phyloP scores from a whole-genome alignment of 1,140 invertebrate species.

The Stegodyphus dumicola region DNA sequence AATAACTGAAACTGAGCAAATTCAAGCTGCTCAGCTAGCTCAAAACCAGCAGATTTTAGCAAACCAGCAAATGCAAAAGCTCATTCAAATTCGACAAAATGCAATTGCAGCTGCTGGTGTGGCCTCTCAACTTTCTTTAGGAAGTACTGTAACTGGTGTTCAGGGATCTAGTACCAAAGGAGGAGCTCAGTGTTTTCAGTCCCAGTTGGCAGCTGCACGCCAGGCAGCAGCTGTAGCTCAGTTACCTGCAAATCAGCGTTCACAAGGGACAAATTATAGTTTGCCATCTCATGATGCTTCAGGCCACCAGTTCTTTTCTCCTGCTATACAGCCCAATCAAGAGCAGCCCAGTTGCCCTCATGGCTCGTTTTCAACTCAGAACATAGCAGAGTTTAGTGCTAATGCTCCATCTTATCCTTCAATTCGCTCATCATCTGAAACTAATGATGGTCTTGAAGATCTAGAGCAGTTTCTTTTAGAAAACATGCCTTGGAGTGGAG shows the following conservation, averaged over 20 bases:
- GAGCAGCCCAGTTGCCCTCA: constrained; percentile 45
- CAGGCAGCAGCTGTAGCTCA: constrained; percentile 44
- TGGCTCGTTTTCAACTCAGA: constrained; percentile 26
- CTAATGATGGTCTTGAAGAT: constrained; percentile 54
- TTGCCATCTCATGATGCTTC: constrained; percentile 31
- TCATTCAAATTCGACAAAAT: constrained; percentile 51
- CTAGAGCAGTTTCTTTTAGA: constrained; percentile 56
- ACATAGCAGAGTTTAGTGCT: constrained; percentile 31
- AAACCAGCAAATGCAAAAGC: constrained; percentile 50
- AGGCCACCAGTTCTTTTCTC: constrained; percentile 41
- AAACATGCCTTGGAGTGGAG: constrained; percentile 51
- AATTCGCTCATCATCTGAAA: constrained; percentile 28
- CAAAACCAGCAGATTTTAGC: constrained; percentile 46
- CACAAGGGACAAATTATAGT: constrained; percentile 16
- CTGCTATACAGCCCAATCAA: constrained; percentile 22
- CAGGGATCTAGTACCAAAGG: constrained; percentile 23
- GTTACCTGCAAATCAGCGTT: constrained; percentile 11
- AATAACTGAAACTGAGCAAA: constrained; percentile 32
- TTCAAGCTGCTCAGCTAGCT: constrained; percentile 41
- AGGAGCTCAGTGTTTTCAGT: constrained; percentile 48
- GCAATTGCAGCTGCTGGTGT: constrained; percentile 23
- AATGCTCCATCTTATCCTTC: constrained; percentile 35
- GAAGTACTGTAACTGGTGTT: constrained; percentile 8
- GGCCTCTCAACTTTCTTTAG: constrained; percentile 33
- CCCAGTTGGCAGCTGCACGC: constrained; percentile 37